A percentile compares a stretch with the other conserved stretches of the same genome.
Evolutionary conservation across 2,113 vertebrate species (phyloP).

Genomic region (Egretta garzetta): DNA sequence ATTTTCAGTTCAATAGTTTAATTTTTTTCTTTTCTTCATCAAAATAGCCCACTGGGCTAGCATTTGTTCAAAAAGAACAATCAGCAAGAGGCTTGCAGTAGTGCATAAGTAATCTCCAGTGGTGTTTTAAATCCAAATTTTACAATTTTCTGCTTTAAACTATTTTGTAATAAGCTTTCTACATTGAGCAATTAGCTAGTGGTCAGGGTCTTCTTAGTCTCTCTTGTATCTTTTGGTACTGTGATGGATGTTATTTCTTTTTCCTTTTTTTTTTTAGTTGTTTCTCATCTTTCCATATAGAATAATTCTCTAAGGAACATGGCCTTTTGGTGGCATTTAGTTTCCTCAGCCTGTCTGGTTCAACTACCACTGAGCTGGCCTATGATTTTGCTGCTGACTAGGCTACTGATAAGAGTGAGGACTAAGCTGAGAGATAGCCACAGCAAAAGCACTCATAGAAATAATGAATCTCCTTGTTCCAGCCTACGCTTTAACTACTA

Average conservation of each 20-base stretch:
- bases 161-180: not conserved
- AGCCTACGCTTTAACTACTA: not conserved
- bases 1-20: not conserved
- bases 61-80: not conserved
- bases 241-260: not conserved
- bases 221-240: not conserved
- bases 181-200: not conserved
- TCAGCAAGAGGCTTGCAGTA: not conserved
- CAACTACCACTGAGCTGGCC: not conserved
- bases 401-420: not conserved
- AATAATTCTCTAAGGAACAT: not conserved
- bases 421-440: not conserved
- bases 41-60: not conserved
- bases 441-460: not conserved
- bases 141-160: not conserved
- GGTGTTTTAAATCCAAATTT: not conserved
- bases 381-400: not conserved
- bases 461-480: not conserved
- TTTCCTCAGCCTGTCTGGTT: not conserved
- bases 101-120: not conserved
- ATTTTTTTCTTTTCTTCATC: not conserved
- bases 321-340: not conserved
- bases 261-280: not conserved
- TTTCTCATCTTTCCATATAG: not conserved
- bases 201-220: not conserved